Evolutionary conservation across 2,113 vertebrate genomes (phyloP), one percentile per base, ranked within the genome.

Genomic region (Setophaga kirtlandii): DNA sequence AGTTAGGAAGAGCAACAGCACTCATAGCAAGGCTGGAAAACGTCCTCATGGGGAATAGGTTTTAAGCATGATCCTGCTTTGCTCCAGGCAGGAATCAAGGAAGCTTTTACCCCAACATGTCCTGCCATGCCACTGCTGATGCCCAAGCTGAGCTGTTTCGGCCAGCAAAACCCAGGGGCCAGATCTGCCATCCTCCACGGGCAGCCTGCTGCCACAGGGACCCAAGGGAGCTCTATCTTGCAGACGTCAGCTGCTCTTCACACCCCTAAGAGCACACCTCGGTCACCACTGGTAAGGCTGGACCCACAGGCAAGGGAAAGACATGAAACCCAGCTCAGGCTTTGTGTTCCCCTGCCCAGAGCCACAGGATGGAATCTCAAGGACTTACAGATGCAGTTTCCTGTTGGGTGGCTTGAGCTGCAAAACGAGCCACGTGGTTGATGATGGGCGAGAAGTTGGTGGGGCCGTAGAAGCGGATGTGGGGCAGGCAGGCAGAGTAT

Each of bases 401-500:
- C 88, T 99, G 99, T 10, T 99, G 99, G 6, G 98, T 98, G 35
- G 99, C 99, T 97, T 99, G 99, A 33, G 98, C 98, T 0, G 99
- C 99, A 14, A 99, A 99, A 25, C 99, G 98, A 2, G 99, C 99
- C 91, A 99, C 99, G 0, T 99, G 99, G 97, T 98, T 99, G 97
- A 99, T 96, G 56, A 99, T 99, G 41, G 99, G 99, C 60, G 99
- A 98, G 91, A 99, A 99, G 96, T 99, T 99, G 73, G 99, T 99
- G 52, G 99, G 99, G 25, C 99, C 99, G 0, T 99, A 99, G 98
- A 99, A 99, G 77, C 99, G 99, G 87, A 99, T 98, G 94, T 99
- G 99, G 76, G 99, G 99, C 85, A 99, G 98, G 91, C 99, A 99
- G 91, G 98, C 97, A 0, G 99, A 99, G 97, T 99, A 99, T 0